Evolutionary conservation across 2,888 invertebrate species (phyloP).

Genomic region (Lasioglossum zephyrum): DNA sequence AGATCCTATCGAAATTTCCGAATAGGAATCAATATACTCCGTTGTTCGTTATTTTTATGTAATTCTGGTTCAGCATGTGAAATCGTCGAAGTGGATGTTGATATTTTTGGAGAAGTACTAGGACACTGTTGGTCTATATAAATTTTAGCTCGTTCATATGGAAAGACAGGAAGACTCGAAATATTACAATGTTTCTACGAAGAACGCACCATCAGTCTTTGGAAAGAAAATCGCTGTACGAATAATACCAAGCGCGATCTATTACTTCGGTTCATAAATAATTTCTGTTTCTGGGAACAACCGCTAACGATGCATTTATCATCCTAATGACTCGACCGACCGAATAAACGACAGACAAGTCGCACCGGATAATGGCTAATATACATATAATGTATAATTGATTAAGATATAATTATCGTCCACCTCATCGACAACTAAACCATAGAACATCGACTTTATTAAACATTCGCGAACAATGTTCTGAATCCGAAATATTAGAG

Average conservation of each 20-base stretch:
- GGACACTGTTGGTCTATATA: background rate
- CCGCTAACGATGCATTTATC: background rate
- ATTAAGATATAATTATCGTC: background rate
- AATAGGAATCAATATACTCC: background rate
- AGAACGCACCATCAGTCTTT: background rate
- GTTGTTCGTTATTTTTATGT: background rate
- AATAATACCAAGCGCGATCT: background rate
- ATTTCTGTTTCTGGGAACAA: slow-evolving; percentile 9
- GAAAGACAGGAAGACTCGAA: background rate
- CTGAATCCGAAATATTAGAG: too few relatives aligned
- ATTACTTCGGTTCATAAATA: background rate
- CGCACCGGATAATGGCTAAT: background rate
- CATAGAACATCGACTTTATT: background rate
- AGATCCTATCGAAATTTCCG: background rate
- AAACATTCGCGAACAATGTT: background rate
- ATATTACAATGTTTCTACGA: background rate
- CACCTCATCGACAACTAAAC: background rate
- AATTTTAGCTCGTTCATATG: background rate
- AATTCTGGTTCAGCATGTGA: too few relatives aligned
- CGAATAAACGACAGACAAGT: background rate
- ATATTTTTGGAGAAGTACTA: background rate
- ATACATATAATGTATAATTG: background rate
- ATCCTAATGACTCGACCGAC: background rate
- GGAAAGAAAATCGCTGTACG: background rate
- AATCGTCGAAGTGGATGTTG: background rate